Evolutionary conservation across 1,140 invertebrate genomes (phyloP).

Genomic region (Apis mellifera): Amel_HAv3.1 CM009931.2:10433001-10433500

Average conservation of each 20-base stretch:
- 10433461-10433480: constrained; percentile 75
- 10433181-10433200: too few relatives aligned
- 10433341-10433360: constrained; percentile 82
- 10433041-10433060: constrained; percentile 47
- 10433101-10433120: too few relatives aligned
- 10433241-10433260: too few relatives aligned
- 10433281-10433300: background rate
- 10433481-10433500: constrained; percentile 80
- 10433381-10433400: constrained; percentile 67
- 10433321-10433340: constrained; percentile 80
- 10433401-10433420: constrained; percentile 7
- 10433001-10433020: constrained; percentile 72
- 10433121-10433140: too few relatives aligned
- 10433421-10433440: constrained; percentile 43
- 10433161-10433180: too few relatives aligned
- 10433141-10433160: too few relatives aligned
- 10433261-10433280: too few relatives aligned
- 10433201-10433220: too few relatives aligned
- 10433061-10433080: constrained; percentile 29
- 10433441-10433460: constrained; percentile 10
- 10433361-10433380: constrained; percentile 82
- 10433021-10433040: constrained; percentile 60
- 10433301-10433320: constrained; percentile 59
- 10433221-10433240: too few relatives aligned
- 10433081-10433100: constrained; percentile 8